Conservation (phyloP, 2,888 invertebrate species). For the Cephus spinipes region DNA sequence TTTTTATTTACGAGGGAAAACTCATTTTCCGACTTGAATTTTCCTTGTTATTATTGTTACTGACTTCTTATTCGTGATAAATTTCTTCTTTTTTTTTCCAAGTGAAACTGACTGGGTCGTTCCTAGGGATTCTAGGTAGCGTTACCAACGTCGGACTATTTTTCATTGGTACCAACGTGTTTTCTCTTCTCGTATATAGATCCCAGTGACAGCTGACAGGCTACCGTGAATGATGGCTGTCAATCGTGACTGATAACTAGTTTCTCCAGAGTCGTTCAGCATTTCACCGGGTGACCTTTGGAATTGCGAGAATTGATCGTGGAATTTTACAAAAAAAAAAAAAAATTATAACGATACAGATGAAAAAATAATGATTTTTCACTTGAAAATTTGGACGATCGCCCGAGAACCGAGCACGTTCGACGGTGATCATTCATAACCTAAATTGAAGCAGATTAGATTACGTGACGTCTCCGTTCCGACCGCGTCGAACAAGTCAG, state of each 20-base stretch:
- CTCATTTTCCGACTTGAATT: background rate
- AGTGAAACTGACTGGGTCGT: background rate
- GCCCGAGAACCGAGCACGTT: background rate
- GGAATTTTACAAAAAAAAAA: background rate
- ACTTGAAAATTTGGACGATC: background rate
- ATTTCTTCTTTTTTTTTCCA: background rate
- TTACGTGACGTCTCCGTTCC: slow-evolving; percentile 16
- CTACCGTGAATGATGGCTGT: background rate
- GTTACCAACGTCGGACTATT: background rate
- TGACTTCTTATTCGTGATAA: background rate
- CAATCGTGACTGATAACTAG: background rate
- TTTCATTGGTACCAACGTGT: background rate
- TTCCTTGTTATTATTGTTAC: background rate
- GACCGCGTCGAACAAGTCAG: background rate
- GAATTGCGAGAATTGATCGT: background rate
- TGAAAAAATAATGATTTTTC: background rate
- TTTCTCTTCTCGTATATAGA: background rate
- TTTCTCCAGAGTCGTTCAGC: background rate
- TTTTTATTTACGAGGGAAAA: background rate
- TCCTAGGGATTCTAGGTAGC: background rate
- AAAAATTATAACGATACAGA: background rate
- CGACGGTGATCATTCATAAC: background rate
- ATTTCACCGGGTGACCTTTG: background rate
- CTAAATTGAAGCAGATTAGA: slow-evolving; percentile 24
- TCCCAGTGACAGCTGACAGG: background rate